Evolutionary conservation across 2,888 invertebrate genomes (phyloP).

Genomic region (Latrodectus hesperus): DNA sequence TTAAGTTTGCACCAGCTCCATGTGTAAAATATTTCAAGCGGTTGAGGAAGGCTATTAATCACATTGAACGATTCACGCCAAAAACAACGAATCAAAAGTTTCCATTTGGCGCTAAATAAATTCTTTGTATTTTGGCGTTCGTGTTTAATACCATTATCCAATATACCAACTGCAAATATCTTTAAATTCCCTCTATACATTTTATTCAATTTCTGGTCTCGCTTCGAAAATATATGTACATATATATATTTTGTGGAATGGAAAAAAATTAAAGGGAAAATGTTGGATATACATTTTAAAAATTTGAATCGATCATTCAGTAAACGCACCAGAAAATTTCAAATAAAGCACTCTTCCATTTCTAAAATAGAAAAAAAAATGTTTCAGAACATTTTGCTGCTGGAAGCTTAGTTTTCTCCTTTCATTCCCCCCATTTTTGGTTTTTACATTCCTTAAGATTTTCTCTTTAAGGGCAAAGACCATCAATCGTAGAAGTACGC

Average conservation of each 20-base stretch:
- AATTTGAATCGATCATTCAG: constrained; percentile 39
- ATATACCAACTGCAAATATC: background rate
- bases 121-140: background rate
- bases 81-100: background rate
- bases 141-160: constrained; percentile 29
- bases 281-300: constrained; percentile 16
- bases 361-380: background rate
- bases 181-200: constrained; percentile 4
- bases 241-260: background rate
- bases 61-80: background rate
- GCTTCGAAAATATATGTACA: background rate
- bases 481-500: constrained; percentile 30
- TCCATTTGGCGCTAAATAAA: background rate
- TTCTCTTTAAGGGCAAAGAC: constrained; percentile 16
- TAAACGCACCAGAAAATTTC: constrained; percentile 10
- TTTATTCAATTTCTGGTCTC: constrained; percentile 14
- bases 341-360: constrained; percentile 25
- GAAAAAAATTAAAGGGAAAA: background rate
- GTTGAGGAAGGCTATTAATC: background rate
- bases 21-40: background rate
- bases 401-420: background rate
- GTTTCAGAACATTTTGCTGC: constrained; percentile 13
- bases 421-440: background rate
- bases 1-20: background rate
- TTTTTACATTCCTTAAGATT: constrained; percentile 23